Evolutionary conservation across 2,888 invertebrate species (phyloP), one percentile per base, ranked within the genome.

Genomic region (Drosophila engyochracea): DNA sequence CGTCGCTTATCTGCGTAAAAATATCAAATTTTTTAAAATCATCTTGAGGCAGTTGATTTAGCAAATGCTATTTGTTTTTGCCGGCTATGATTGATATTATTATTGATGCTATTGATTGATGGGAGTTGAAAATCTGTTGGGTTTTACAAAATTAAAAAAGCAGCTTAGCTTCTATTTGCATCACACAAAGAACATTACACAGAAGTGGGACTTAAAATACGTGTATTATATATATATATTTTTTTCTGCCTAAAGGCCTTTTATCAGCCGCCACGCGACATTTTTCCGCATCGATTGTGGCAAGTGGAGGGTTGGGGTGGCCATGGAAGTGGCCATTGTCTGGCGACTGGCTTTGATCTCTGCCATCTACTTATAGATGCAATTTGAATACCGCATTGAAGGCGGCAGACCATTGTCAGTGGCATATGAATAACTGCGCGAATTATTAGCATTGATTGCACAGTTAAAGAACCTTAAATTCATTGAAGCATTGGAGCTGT

Each of bases 21-120:
- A 85, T 81, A 82, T 87, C 82, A 88, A 85, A 91, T 85, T 82
- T 82, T 91, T 89, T 72, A 75, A 88, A 77, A 77, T 79, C 76
- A 70, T 85, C 88, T 82, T 71, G 75, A 57, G 79, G 69, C 82
- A 78, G 89, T 83, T 86, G 80, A 87, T 82, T 89, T 79, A 68
- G 73, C 83, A 88, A 90, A 88, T 90, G 83, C 74, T 88, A 88
- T 91, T 91, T 88, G 89, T 80, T 90, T 83, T 77, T 76, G 68
- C 67, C 72, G 16, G 70, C 64, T 74, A 55, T 91, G 91, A 88
- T 88, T 91, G 88, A 88, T 84, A 76, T 89, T 91, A 82, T 87
- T 81, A 89, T 87, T 74, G 91, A 81, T 84, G 84, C 67, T 54
- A 73, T 76, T 81, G 76, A 72, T 81, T 85, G 82, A 84, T 81